Base-by-base conservation (phyloP, 2,113 vertebrate species). In the Malurus melanocephalus region DNA sequence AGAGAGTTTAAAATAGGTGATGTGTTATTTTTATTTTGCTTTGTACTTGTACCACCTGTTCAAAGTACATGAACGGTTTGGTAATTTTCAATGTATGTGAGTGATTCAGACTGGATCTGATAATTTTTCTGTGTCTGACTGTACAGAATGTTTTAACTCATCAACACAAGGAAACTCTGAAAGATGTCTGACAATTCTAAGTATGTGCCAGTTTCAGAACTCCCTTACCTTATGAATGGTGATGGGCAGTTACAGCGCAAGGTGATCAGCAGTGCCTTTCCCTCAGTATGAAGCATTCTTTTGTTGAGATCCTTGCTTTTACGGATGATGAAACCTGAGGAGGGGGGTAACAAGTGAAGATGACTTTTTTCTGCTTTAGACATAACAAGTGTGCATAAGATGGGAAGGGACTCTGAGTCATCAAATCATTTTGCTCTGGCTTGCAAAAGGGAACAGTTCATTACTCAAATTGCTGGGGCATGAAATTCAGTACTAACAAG, bases 371-470 rank as follows among this genome's bases (percentile, higher is more conserved):
- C 20, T 57, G 24, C 40, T 75, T 71, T 67, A 62, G 22, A 23
- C 17, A 6, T 51, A 55, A 83, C 45, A 82, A 83, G 35, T 35
- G 33, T 84, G 23, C 16, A 3, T 66, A 51, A 87, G n/a, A 43
- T 1, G 5, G 49, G 40, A 66, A 64, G 40, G 49, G 32, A 67
- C 45, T 87, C 62, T 80, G 76, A 91, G 68, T 95, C 85, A 85
- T 74, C 28, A 88, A 74, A 66, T 83, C 5, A 52, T 78, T 91
- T 92, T 91, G 64, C 52, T 88, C 0, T 82, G 85, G 56, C 82
- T 93, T 60, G 85, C 76, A 83, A 73, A 69, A 85, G 64, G 72
- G 52, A 91, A n/a, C 52, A 59, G 26, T 87, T 85, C 64, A 67
- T 89, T 88, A 77, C 56, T 89, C 8, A 66, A 15, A 86, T 80